Percentiles rank a stretch among this genome's conserved stretches.
Conservation (phyloP, 2,888 invertebrate species). For the Smittia aterrima region DNA sequence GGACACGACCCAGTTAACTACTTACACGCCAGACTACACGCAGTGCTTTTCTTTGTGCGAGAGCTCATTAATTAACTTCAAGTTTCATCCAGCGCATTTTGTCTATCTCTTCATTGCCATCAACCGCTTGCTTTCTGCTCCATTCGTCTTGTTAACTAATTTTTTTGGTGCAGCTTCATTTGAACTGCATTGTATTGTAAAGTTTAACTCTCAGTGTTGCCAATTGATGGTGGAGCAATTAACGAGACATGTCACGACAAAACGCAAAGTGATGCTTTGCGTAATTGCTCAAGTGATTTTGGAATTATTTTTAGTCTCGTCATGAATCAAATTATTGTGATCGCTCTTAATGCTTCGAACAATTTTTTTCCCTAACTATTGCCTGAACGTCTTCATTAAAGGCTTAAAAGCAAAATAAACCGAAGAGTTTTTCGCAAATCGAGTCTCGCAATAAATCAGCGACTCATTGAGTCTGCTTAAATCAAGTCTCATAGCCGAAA, state of each 20-base stretch:
- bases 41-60: background rate
- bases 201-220: too few species aligned
- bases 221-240: too few species aligned
- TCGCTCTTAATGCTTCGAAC: background rate
- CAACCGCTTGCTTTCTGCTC: background rate
- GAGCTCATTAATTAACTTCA: background rate
- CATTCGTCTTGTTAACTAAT: background rate
- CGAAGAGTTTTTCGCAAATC: too few species aligned
- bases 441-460: background rate
- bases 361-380: too few species aligned
- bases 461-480: background rate
- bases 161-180: background rate
- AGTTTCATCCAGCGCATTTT: background rate
- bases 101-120: background rate
- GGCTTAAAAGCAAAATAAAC: too few species aligned
- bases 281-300: background rate
- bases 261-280: background rate
- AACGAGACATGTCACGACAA: constrained; percentile 11
- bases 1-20: background rate
- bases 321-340: constrained; percentile 1
- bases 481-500: background rate
- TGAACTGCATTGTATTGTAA: background rate
- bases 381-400: too few species aligned
- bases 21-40: background rate
- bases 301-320: background rate